Evolutionary conservation across 2,113 vertebrate species (phyloP), one percentile per base, ranked within the genome.

Genomic region (Irena cyanogastra): DNA sequence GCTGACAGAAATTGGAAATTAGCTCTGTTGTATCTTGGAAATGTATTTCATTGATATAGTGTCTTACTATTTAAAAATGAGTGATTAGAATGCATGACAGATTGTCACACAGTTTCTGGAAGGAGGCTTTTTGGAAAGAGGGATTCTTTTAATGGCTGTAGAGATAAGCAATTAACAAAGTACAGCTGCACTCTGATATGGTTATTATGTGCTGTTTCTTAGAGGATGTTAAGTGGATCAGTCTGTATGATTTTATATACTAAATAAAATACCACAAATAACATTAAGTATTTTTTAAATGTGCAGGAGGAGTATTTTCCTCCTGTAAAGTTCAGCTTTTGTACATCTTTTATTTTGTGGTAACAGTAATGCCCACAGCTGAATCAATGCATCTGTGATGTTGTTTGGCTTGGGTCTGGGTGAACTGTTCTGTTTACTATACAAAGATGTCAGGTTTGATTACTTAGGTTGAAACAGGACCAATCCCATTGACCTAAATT

Each of bases 401-500:
- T 45, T 26, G 13, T 42, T 54, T 90, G 76, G 24, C 49, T 88
- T 61, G 75, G 8, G 7, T 80, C 45, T 88, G 22, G 26, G 45
- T 1, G 3, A 88, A 37, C 50, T 68, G 19, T 45, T 75, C 35
- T 77, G 44, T 74, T 89, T 94, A 31, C 42, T 65, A 1, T 16
- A 54, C 11, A 30, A 37, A 83, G 47, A 81, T 92, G 93, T 96
- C 96, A 87, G 30, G 45, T 84, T 96, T 92, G 60, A 91, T 96
- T 94, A 87, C 44, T 89, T 52, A 49, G 44, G 44, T 33, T 94
- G 77, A 81, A 83, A 89, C 6, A 72, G 33, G 42, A 70, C 52
- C 85, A 76, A 79, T 94, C 28, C 47, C 60, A 64, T 31, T 95
- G 94, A 95, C 94, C 93, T 68, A 41, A 60, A 95, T 95, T 83